A percentile compares a stretch with the other conserved stretches of the same genome.
Conservation (phyloP, 2,888 invertebrate genomes). For the Plagodis pulveraria region DNA sequence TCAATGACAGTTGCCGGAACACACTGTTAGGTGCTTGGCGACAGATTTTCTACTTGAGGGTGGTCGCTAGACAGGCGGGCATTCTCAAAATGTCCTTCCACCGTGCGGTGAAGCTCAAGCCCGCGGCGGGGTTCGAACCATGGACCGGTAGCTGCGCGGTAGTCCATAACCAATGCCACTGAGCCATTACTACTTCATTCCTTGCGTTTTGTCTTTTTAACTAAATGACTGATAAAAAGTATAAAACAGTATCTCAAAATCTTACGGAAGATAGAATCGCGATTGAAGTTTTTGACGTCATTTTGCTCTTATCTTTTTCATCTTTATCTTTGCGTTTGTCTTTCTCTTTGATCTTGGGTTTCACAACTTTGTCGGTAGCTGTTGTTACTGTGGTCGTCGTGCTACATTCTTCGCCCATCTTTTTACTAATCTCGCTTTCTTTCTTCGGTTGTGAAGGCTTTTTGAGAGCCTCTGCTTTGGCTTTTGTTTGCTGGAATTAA, state of each 20-base stretch:
- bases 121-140: too few relatives aligned
- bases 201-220: background rate
- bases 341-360: constrained; percentile 45
- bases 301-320: constrained; percentile 51
- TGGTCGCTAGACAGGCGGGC: too few relatives aligned
- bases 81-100: too few relatives aligned
- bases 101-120: too few relatives aligned
- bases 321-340: constrained; percentile 52
- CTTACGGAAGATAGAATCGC: constrained; percentile 49
- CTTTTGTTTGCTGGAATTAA: constrained; percentile 72
- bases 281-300: constrained; percentile 51
- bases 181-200: too few relatives aligned
- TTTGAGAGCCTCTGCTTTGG: constrained; percentile 85
- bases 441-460: constrained; percentile 75
- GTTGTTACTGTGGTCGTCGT: constrained; percentile 35
- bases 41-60: too few relatives aligned
- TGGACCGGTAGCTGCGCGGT: too few relatives aligned
- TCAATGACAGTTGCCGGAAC: too few relatives aligned
- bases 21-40: too few relatives aligned
- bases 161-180: too few relatives aligned
- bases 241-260: too few relatives aligned
- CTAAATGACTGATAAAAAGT: background rate
- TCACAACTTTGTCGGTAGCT: constrained; percentile 54
- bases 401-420: constrained; percentile 54
- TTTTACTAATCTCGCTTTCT: constrained; percentile 59